Evolutionary conservation across 2,888 invertebrate species (phyloP).

Genomic region (Caradrina kadenii): DNA sequence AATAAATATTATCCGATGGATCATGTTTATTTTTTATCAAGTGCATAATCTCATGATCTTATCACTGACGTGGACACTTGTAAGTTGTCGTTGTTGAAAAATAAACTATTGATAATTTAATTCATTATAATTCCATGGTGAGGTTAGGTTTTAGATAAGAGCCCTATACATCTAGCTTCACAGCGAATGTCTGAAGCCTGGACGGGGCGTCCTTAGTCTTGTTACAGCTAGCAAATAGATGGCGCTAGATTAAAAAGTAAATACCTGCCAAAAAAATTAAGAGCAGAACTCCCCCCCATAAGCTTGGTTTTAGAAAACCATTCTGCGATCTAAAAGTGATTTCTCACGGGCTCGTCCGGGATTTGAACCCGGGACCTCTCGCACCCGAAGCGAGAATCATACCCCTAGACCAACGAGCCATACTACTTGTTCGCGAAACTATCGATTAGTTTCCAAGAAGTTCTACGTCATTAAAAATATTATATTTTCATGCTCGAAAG

Average conservation of each 20-base stretch:
- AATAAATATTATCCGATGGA: slow-evolving; percentile 3
- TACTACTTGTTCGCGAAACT: slow-evolving; percentile 67
- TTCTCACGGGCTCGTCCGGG: slow-evolving; percentile 88
- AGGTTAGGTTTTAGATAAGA: slow-evolving; percentile 60
- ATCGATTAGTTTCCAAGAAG: slow-evolving; percentile 50
- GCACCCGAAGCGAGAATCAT: slow-evolving; percentile 92
- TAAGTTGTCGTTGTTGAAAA: slow-evolving; percentile 34
- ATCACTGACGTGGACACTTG: slow-evolving; percentile 58
- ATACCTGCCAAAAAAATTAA: background rate
- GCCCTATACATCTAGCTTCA: slow-evolving; percentile 21
- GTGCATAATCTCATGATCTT: slow-evolving; percentile 40
- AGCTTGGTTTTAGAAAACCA: slow-evolving; percentile 1
- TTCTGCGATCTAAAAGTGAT: slow-evolving; percentile 54
- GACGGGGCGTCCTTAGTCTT: slow-evolving; percentile 1
- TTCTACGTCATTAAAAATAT: slow-evolving; percentile 60
- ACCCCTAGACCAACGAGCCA: slow-evolving; percentile 91
- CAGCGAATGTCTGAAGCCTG: background rate
- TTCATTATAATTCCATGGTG: slow-evolving; percentile 25
- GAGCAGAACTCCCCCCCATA: background rate
- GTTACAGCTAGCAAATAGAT: slow-evolving; percentile 42
- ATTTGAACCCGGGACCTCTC: slow-evolving; percentile 92
- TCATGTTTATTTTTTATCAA: slow-evolving; percentile 39
- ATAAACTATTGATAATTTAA: background rate
- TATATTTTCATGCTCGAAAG: slow-evolving; percentile 7
- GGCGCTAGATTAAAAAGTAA: slow-evolving; percentile 54